These are phyloP conservation scores for Nesospiza acunhae DNA, from an alignment of 2,113 vertebrate species.

Conservation along the genomic window DNA sequence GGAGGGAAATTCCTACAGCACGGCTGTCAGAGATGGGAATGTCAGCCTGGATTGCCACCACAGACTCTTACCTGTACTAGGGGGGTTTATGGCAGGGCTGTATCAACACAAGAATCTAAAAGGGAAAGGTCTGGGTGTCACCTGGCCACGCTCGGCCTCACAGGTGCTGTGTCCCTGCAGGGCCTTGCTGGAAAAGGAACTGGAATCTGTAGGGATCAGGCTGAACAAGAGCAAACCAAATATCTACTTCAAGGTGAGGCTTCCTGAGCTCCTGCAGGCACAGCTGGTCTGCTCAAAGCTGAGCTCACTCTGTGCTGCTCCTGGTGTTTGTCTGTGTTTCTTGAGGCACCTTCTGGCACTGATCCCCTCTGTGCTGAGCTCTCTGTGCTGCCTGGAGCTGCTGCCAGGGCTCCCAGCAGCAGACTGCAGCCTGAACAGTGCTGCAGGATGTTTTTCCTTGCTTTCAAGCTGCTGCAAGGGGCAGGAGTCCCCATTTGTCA, in stretches of 20 bases:
- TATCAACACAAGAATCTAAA: not conserved
- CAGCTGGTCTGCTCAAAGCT: not conserved
- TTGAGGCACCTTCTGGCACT: not conserved
- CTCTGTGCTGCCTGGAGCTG: not conserved
- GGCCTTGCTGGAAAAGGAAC: conserved; percentile 90
- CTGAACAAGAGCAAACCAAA: conserved; percentile 94
- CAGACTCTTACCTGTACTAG: not conserved
- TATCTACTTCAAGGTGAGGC: conserved; percentile 98
- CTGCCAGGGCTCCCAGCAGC: not conserved
- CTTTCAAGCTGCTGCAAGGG: not conserved
- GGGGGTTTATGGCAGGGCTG: not conserved
- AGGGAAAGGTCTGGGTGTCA: not conserved
- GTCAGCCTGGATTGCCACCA: not conserved
- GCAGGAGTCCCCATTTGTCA: not conserved
- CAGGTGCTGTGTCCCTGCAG: conserved; percentile 63
- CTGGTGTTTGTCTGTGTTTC: rapidly evolving
- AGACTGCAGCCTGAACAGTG: not conserved
- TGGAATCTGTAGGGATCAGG: conserved; percentile 96
- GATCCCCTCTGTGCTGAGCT: not conserved
- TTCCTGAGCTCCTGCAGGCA: not conserved
- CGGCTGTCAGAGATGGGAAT: not conserved
- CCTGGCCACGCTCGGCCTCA: not conserved
- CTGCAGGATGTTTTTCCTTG: not conserved
- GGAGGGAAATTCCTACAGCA: not conserved
- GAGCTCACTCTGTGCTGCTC: not conserved